Evolutionary conservation across 2,797 vertebrate species (phyloP), one percentile per base, ranked within the genome.

Genomic region (Syndactyla subalaris): DNA sequence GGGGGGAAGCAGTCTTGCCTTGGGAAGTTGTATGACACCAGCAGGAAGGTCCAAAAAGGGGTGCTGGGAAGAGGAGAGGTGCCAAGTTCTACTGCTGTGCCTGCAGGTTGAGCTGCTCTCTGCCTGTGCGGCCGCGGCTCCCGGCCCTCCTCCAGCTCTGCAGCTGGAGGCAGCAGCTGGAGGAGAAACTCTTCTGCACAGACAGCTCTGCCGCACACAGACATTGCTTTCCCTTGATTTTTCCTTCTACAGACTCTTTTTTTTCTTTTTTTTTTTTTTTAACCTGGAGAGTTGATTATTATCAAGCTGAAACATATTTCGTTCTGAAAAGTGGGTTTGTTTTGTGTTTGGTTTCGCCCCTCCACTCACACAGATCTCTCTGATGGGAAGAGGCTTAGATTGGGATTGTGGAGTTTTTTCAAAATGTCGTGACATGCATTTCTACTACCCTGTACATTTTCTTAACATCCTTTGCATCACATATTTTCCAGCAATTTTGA

Each of bases 401-500:
- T 0, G 1, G 43, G 41, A 62, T 65, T 74, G 63, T 0, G 1
- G 18, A 20, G 12, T 49, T 10, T 55, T 92, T 88, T 85, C 61
- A 14, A 66, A 81, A 59, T 22, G 22, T 45, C 38, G 65, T 59
- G 78, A 41, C 70, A 38, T 24, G 39, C 1, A 0, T 84, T 86
- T 90, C 57, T 72, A 49, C 68, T 80, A 52, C 20, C 27, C 27
- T 59, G 4, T 58, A 12, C 71, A 14, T 52, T 88, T 91, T 89
- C 52, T 41, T 77, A 46, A 14, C 2, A 0, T 65, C 49, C 78
- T 51, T 70, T 80, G 55, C 86, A 61, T 46, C 32, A 62, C 36
- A 34, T 68, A 68, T 70, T 92, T 92, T 68, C 62, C 92, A 76
- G 63, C 54, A 65, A 39, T 85, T 96, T 68, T 45, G 45, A 45